Percentiles rank a stretch among this genome's conserved stretches.
Conservation (phyloP, 2,797 vertebrate genomes). For the Alcedo quadribrachys region DNA sequence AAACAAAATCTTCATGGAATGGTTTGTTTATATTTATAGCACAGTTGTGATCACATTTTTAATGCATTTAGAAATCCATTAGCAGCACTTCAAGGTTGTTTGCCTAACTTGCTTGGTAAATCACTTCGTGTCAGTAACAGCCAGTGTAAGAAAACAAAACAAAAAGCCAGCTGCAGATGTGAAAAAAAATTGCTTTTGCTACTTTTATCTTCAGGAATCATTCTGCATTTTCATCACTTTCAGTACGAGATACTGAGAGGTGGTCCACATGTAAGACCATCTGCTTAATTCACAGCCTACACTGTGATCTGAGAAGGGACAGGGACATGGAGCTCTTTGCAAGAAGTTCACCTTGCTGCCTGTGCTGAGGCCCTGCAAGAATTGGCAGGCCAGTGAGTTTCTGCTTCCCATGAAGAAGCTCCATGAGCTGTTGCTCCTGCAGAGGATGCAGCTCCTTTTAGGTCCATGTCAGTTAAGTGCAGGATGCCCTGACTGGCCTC, state of each 20-base stretch:
- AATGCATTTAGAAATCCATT: not conserved
- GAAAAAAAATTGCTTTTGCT: not conserved
- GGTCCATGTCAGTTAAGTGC: not conserved
- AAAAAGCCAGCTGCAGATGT: not conserved
- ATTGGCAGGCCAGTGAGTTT: not conserved
- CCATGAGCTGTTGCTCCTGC: not conserved
- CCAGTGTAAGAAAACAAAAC: not conserved
- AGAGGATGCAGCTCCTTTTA: not conserved
- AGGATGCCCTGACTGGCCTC: not conserved
- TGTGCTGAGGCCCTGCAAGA: fast-evolving
- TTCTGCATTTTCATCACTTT: not conserved
- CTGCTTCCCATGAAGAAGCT: not conserved
- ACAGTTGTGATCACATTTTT: not conserved
- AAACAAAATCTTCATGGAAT: not conserved
- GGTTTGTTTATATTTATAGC: not conserved
- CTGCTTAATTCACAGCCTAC: not conserved
- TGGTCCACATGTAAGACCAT: not conserved
- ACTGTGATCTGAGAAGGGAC: not conserved
- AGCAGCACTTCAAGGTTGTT: not conserved
- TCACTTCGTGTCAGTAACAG: not conserved
- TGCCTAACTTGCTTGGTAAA: not conserved
- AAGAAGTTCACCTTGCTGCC: not conserved
- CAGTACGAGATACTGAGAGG: not conserved
- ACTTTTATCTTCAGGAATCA: not conserved
- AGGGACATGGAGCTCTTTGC: not conserved